Base-by-base conservation (phyloP, 2,797 vertebrate genomes). In the Pogoniulus pusillus region DNA sequence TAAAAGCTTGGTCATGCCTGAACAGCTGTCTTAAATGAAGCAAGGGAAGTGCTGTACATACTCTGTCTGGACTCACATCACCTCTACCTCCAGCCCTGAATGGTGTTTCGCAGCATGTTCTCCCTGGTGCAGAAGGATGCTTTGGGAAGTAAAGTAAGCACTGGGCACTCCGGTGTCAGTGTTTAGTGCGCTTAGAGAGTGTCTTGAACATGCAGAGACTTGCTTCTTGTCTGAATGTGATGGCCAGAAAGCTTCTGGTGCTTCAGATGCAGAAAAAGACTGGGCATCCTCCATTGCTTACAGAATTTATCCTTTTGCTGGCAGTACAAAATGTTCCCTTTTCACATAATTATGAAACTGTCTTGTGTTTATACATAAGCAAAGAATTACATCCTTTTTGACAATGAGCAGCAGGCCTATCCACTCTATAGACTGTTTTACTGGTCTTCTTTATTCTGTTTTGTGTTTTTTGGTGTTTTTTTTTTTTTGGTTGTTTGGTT, bases 301-400 rank as follows among this genome's bases (percentile, higher is more conserved):
- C 57, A 91, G 93, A 79, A 86, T 90, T 96, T 93, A 68, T 91
- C 17, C n/a, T 93, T 41, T 73, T 87, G n/a, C 77, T 96, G 91
- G 93, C 94, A 94, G 93, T 35, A 96, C 95, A 94, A 86, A 93
- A 93, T 96, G 95, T 96, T 95, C 95, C 34, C 26, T 91, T 94
- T 87, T 88, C 84, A 79, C 64, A 88, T 78, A 88, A 93, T 96
- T 93, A 84, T 93, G 94, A 92, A 95, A 92, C 87, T 73, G 54
- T 68, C 64, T 91, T 76, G 87, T 92, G 94, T 95, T 94, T 93
- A 41, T 82, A 88, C 93, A 94, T 93, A 88, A 95, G 70, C 85
- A 90, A 95, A 86, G 81, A 94, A 94, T 96, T 96, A 93, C 35
- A 85, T 74, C 9, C 57, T 80, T 92, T 89, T 78, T 92, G 87